phyloP scores from a whole-genome alignment of 2,113 vertebrate genomes.

The Leptobrachium ailaonicum region DNA sequence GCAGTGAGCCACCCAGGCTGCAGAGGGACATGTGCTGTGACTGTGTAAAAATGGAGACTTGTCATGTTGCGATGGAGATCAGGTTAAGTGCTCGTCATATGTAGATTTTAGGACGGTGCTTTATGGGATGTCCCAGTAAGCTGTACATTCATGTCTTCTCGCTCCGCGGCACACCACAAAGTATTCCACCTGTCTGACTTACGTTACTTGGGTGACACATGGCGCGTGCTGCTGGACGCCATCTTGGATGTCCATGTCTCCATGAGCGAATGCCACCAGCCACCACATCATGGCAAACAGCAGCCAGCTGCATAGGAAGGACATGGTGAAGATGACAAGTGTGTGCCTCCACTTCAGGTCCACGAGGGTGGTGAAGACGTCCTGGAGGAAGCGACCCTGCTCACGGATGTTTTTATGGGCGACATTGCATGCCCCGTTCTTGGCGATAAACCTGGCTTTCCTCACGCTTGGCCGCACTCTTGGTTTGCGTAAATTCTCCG shows the following conservation, averaged over 20 bases:
- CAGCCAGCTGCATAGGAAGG: slow-evolving; percentile 96
- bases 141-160: no score
- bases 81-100: no score
- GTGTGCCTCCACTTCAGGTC: slow-evolving; percentile 98
- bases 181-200: slow-evolving; percentile 52
- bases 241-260: slow-evolving; percentile 82
- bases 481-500: slow-evolving; percentile 86
- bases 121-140: no score
- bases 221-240: slow-evolving; percentile 60
- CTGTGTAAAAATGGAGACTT: no score
- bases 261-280: slow-evolving; percentile 94
- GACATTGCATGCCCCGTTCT: slow-evolving; percentile 95
- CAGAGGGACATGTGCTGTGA: no score
- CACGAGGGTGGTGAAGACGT: slow-evolving; percentile 97
- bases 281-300: slow-evolving; percentile 98
- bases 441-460: slow-evolving; percentile 95
- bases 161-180: no score
- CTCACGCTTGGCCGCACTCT: slow-evolving; percentile 87
- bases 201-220: slow-evolving; percentile 91
- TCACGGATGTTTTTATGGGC: slow-evolving; percentile 98
- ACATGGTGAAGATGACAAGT: slow-evolving; percentile 95
- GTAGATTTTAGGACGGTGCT: no score
- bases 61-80: no score
- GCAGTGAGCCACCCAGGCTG: no score
- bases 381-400: slow-evolving; percentile 94